Evolutionary conservation across 2,113 vertebrate species (phyloP).

Genomic region (Malurus melanocephalus): DNA sequence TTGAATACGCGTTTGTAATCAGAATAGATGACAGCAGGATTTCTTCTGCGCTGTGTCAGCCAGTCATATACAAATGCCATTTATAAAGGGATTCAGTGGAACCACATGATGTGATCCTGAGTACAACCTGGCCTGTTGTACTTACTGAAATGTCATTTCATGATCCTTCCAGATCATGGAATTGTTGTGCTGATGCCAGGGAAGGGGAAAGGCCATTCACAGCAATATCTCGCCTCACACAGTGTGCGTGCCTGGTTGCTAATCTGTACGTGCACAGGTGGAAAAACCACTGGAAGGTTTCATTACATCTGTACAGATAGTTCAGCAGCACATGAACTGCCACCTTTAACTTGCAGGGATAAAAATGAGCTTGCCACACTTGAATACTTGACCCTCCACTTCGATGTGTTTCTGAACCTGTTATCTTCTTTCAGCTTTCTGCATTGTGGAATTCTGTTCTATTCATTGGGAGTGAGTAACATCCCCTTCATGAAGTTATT

Average conservation of each 20-base stretch:
- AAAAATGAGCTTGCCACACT: not conserved
- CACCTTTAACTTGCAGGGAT: not conserved
- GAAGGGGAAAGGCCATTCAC: not conserved
- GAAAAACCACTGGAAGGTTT: not conserved
- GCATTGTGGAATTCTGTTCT: not conserved
- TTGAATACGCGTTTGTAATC: not conserved
- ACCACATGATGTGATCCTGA: not conserved
- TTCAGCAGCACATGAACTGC: not conserved
- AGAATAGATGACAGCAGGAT: not conserved
- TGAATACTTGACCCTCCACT: not conserved
- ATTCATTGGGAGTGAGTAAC: not conserved
- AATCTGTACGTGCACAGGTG: not conserved
- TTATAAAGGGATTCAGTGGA: conserved; percentile 19
- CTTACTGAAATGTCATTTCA: conserved; percentile 16
- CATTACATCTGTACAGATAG: not conserved
- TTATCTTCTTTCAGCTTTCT: not conserved
- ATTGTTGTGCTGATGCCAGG: not conserved
- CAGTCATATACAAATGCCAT: not conserved
- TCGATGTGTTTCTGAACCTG: not conserved
- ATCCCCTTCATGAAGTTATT: not conserved
- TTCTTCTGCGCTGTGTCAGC: not conserved
- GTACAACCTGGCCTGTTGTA: not conserved
- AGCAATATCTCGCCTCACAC: not conserved
- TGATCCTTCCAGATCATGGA: not conserved
- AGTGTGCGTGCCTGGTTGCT: not conserved